Base-by-base conservation (phyloP, 2,113 vertebrate genomes). In the Scomber japonicus region DNA sequence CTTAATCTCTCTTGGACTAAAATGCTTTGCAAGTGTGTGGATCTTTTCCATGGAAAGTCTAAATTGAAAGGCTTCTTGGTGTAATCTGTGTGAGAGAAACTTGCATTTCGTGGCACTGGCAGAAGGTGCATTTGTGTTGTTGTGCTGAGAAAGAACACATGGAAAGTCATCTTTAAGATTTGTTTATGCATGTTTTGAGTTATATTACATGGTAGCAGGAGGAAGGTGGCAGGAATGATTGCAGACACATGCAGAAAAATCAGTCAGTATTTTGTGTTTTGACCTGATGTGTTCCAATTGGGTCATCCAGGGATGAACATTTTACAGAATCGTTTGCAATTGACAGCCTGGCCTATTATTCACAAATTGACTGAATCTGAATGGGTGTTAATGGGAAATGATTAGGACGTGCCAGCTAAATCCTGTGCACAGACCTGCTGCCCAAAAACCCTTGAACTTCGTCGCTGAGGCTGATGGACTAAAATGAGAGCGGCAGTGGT, bases 271-370 rank as follows among this genome's bases (percentile, higher is more conserved):
- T 60, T 13, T 56, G 62, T 49, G 49, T 73, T 89, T 70, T 83
- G 62, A 85, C 74, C 72, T 64, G 60, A 73, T 75, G 69, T 82
- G 90, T 84, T 84, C 82, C 75, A 91, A 85, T 31, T 84, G 81
- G 90, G 89, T 89, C 82, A 80, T 62, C 35, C 64, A 61, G 54
- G 71, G 90, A 91, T 92, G 62, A 87, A 79, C 60, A 74, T 80
- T 84, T 69, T 71, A 62, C 60, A 86, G 65, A 66, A 64, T 49
- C 14, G 53, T 65, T 83, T 84, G 55, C 17, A 75, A 75, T 70
- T 72, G 75, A 80, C 71, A 61, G 71, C 56, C 76, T 79, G 65
- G 1, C 56, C 49, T 55, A 55, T 84, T 85, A 82, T 78, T 83
- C 46, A 49, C 31, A 53, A 27, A 27, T 55, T 60, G 73, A 83